Conservation (phyloP, 2,888 invertebrate species). For the Allophyes oxyacanthae region DNA sequence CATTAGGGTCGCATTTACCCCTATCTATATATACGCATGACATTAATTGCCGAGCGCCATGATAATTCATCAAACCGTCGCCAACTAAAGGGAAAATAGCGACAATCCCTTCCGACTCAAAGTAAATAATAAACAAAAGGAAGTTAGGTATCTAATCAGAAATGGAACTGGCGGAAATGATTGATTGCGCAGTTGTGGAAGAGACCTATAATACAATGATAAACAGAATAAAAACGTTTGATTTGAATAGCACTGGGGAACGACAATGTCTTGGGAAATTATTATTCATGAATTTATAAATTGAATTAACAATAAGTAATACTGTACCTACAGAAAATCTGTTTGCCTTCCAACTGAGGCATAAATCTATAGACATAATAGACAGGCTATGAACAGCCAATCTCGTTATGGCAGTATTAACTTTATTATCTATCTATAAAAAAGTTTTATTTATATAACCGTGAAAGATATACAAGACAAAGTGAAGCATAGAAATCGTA, state of each 20-base stretch:
- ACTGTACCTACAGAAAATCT: no score
- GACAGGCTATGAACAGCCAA: no score
- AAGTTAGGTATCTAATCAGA: slow-evolving; percentile 30
- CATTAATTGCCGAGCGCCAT: slow-evolving; percentile 25
- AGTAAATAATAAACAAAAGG: slow-evolving; percentile 26
- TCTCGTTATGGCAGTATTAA: no score
- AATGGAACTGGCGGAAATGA: slow-evolving; percentile 22
- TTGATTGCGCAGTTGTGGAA: slow-evolving; percentile 7
- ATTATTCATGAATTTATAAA: neutral
- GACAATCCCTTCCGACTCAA: slow-evolving; percentile 8
- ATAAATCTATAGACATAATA: no score
- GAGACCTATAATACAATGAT: neutral
- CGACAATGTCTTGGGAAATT: neutral
- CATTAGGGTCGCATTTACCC: slow-evolving; percentile 29
- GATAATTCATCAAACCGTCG: slow-evolving; percentile 28
- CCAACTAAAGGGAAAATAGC: slow-evolving; percentile 16
- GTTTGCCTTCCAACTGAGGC: no score
- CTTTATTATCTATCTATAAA: no score
- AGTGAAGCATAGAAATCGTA: no score
- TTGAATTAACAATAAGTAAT: no score
- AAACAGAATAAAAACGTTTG: slow-evolving; percentile 6
- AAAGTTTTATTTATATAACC: no score
- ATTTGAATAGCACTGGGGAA: neutral
- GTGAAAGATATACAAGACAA: no score
- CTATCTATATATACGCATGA: neutral